Evolutionary conservation across 2,888 invertebrate species (phyloP).

Genomic region (Hydriomena furcata): DNA sequence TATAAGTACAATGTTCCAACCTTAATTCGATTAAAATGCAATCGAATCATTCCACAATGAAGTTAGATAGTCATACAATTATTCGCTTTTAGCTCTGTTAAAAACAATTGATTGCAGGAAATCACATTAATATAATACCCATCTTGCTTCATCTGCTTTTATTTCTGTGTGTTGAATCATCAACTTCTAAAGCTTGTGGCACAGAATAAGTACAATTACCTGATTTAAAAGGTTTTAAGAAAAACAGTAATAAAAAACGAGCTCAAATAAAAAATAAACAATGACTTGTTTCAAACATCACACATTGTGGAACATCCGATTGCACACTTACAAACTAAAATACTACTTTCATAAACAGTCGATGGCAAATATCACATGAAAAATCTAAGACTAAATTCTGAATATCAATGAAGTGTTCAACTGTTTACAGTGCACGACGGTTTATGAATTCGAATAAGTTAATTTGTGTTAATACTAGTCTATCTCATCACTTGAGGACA

Average conservation of each 20-base stretch:
- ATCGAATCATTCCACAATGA: conserved; percentile 54
- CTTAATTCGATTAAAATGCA: conserved; percentile 43
- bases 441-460: conserved; percentile 69
- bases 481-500: conserved; percentile 77
- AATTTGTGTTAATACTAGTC: conserved; percentile 78
- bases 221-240: not conserved
- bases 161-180: too few relatives aligned
- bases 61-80: not conserved
- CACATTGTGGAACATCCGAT: conserved; percentile 53
- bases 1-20: conserved; percentile 58
- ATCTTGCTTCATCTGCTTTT: too few relatives aligned
- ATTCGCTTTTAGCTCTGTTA: not conserved
- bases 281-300: conserved; percentile 3
- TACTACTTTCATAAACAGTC: conserved; percentile 75
- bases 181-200: too few relatives aligned
- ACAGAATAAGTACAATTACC: too few relatives aligned
- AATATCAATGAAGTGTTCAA: conserved; percentile 29
- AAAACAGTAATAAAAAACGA: not conserved
- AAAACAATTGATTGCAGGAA: not conserved
- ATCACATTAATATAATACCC: too few relatives aligned
- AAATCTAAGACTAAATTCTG: conserved; percentile 27
- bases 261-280: not conserved
- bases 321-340: conserved; percentile 53
- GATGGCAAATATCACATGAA: conserved; percentile 40
- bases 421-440: conserved; percentile 53